Evolutionary conservation across 2,888 invertebrate genomes (phyloP), one percentile per base, ranked within the genome.

Genomic region (Galeopsomyia nigrocyanea): DNA sequence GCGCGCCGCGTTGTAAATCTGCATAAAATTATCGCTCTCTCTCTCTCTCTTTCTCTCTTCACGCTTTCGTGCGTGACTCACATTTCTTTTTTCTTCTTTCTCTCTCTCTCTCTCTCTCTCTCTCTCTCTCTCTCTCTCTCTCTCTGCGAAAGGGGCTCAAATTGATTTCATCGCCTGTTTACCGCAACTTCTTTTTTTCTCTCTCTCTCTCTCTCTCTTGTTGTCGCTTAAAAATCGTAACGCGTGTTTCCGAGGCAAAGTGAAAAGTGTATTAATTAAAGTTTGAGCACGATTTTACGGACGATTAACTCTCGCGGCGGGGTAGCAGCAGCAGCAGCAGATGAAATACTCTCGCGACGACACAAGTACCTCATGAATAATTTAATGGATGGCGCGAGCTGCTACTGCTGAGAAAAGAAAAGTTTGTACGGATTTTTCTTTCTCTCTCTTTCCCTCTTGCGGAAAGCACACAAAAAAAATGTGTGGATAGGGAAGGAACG

Each of bases 331-430:
- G 31, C 31, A 7, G 31, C 7, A 31, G 7, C 7, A 31, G 31
- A 31, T 31, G 31, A 31, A 31, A 31, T 31, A 31, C 31, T 39
- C 55, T 46, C 21, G 16, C 65, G 47, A 39, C 55, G 19, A n/a
- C 17, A 1, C n/a, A 14, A n/a, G 16, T 21, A 67, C 77, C 76
- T 79, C 80, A 82, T 82, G 81, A 82, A 82, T 81, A 82, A 82
- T 82, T 82, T 81, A 81, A 78, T 31, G 77, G 77, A 79, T n/a
- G n/a, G 74, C 77, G 74, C 77, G 68, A 51, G 68, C 55, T 31
- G 13, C 39, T 39, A 13, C 39, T 7, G 13, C 21, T 26, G 55
- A 50, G 76, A 66, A 80, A 39, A 39, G 78, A 79, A 79, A 80
- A 80, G 76, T 78, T 66, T 63, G 68, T 62, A 68, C 66, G 47